A percentile compares a stretch with the other conserved stretches of the same genome.
Conservation (phyloP, 1,140 invertebrate species). For the Drosophila kikkawai region DNA sequence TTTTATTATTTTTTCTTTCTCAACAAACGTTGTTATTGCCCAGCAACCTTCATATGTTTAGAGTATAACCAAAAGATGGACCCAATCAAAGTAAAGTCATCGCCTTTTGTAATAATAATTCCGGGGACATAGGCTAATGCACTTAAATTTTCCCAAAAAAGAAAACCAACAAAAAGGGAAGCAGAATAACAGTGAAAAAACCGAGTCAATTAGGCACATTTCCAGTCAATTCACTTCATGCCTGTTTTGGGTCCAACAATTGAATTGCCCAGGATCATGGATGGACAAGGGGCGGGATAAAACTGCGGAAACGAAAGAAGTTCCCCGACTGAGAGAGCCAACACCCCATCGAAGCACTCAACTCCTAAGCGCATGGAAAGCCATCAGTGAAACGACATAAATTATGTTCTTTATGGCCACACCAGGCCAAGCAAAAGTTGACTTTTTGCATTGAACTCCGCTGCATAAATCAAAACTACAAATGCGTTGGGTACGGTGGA, state of each 20-base stretch:
- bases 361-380: constrained; percentile 56
- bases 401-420: constrained; percentile 76
- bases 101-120: constrained; percentile 48
- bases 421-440: constrained; percentile 61
- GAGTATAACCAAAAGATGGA: constrained; percentile 22
- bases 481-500: constrained; percentile 13
- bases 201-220: constrained; percentile 72
- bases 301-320: background rate
- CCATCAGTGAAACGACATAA: constrained; percentile 70
- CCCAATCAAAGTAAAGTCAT: constrained; percentile 45
- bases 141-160: constrained; percentile 41
- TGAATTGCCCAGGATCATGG: constrained; percentile 19
- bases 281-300: constrained; percentile 10
- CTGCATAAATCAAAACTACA: constrained; percentile 73
- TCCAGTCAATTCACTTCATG: constrained; percentile 50
- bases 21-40: background rate
- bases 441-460: constrained; percentile 79
- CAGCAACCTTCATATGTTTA: background rate
- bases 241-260: constrained; percentile 28
- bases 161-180: constrained; percentile 17
- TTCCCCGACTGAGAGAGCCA: constrained; percentile 3
- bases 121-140: constrained; percentile 58
- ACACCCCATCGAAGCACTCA: constrained; percentile 49
- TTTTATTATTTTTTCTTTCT: background rate
- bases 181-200: constrained; percentile 30